Percentiles rank a stretch among this genome's conserved stretches.
Evolutionary conservation across 2,113 vertebrate species (phyloP).

Genomic region (Pycnonotus jocosus): DNA sequence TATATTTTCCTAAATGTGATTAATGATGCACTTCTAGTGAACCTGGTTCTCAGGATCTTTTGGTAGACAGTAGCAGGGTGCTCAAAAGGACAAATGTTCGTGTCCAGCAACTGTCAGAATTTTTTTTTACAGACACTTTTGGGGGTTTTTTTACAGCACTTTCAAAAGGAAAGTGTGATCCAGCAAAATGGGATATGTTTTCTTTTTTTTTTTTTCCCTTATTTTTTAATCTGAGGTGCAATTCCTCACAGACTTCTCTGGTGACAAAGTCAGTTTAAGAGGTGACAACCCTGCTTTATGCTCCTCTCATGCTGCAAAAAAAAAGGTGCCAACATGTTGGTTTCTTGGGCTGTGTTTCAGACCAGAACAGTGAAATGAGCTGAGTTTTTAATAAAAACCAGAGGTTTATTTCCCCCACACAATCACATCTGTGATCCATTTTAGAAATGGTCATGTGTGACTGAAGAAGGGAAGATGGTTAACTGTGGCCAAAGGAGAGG

Average conservation of each 20-base stretch:
- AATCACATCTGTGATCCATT: not conserved
- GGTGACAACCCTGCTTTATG: not conserved
- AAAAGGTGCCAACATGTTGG: not conserved
- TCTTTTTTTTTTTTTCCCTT: not conserved
- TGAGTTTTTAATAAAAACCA: not conserved
- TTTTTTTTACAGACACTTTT: not conserved
- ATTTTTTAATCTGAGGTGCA: not conserved
- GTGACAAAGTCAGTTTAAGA: not conserved
- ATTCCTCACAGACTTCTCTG: not conserved
- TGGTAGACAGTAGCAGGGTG: not conserved
- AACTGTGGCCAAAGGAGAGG: not conserved
- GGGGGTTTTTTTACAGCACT: not conserved
- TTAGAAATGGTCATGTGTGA: not conserved
- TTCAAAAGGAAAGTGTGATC: not conserved
- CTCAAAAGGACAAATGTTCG: not conserved
- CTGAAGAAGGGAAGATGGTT: not conserved
- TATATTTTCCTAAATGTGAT: not conserved
- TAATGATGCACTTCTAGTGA: not conserved
- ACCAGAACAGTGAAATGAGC: not conserved
- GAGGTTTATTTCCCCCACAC: not conserved
- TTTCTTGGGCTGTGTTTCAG: not conserved
- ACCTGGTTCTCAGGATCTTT: not conserved
- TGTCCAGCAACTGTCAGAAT: not conserved
- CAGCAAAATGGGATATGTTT: not conserved
- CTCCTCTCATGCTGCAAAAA: not conserved